Percentiles rank a stretch among this genome's conserved stretches.
Evolutionary conservation across 2,888 invertebrate species (phyloP).

Genomic region (Hemithea aestivaria): DNA sequence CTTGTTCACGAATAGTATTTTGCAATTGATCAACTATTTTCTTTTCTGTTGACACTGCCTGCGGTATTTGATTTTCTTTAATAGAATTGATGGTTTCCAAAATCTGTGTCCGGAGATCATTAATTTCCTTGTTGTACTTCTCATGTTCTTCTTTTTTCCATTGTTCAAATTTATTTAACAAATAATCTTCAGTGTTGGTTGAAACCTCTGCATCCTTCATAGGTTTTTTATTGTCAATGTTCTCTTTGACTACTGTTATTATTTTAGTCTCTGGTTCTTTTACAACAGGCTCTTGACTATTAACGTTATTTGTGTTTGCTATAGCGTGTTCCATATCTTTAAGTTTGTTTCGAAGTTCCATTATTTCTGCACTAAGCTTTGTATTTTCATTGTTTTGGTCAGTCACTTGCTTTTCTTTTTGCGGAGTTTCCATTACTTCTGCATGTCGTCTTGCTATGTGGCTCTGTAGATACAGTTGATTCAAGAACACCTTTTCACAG

Average conservation of each 20-base stretch:
- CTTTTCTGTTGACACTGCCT: constrained; percentile 37
- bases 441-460: constrained; percentile 81
- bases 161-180: constrained; percentile 64
- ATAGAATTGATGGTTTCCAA: constrained; percentile 55
- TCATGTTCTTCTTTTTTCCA: constrained; percentile 76
- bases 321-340: constrained; percentile 65
- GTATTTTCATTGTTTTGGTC: constrained; percentile 72
- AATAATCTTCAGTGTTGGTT: constrained; percentile 48
- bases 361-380: constrained; percentile 73
- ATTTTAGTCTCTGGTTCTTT: constrained; percentile 16
- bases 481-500: constrained; percentile 84
- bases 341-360: constrained; percentile 66
- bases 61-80: constrained; percentile 45
- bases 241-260: constrained; percentile 9
- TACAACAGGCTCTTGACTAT: constrained; percentile 15
- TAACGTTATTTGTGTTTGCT: constrained; percentile 31
- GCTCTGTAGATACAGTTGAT: constrained; percentile 81
- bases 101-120: constrained; percentile 60
- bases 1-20: constrained; percentile 70
- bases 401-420: constrained; percentile 43
- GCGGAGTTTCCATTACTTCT: constrained; percentile 46
- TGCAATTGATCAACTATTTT: constrained; percentile 59
- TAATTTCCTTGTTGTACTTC: constrained; percentile 76
- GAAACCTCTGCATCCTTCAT: constrained; percentile 57
- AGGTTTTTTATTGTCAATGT: constrained; percentile 27